Evolutionary conservation across 2,888 invertebrate species (phyloP), one percentile per base, ranked within the genome.

Genomic region (Dasypolia templi): DNA sequence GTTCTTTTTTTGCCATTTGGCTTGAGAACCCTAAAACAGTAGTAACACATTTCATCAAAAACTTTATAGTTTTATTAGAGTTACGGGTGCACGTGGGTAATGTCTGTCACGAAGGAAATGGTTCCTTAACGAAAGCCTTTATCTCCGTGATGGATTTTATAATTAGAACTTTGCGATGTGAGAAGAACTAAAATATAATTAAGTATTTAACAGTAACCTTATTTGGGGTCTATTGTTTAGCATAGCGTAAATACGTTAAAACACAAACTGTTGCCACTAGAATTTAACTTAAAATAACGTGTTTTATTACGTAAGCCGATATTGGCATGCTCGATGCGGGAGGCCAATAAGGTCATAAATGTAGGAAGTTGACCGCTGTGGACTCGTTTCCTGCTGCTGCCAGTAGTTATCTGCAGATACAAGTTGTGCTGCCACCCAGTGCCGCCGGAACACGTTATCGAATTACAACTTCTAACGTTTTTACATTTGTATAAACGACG

Each of bases 331-430:
- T 59, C 58, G 66, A 39, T 51, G 66, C 66, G 39, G 19, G 19
- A 26, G 22, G 51, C 59, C 49, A 55, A 69, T 76, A 75, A n/a
- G 66, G 71, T 75, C 73, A 62, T 35, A 65, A 66, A 49, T 64
- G 42, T 69, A 66, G 85, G 79, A 82, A 84, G 77, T 72, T 11
- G 61, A 77, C 56, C 67, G 75, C 72, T 71, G 58, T 59, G 67
- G 75, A 64, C 56, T 69, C 56, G 69, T 63, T 86, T 86, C 79
- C 86, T 81, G 29, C 70, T 56, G 44, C 68, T 68, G 75, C 53
- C 64, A 59, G 75, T 32, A 69, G 68, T 72, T 81, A 84, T 67
- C 70, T 79, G 55, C 56, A 72, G 58, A 58, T 70, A 65, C 39
- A 53, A 67, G 42, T 51, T 26, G 35, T 29, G 26, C 17, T 49